phyloP scores from a whole-genome alignment of 2,797 vertebrate genomes.

The Typhlichthys subterraneus region DNA sequence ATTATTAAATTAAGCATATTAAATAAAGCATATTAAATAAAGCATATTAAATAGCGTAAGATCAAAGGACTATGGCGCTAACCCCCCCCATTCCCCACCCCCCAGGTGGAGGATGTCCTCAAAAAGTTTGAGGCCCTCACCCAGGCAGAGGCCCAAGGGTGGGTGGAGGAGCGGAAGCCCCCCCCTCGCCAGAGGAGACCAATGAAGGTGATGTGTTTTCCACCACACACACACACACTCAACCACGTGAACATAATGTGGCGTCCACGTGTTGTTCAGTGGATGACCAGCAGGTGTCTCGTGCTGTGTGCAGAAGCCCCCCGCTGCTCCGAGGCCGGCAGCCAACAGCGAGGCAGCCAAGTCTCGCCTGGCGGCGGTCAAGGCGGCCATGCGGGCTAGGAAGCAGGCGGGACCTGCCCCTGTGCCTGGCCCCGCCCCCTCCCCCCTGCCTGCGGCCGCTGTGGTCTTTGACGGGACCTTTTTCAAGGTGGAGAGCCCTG shows the following conservation, averaged over 20 bases:
- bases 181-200: constrained; percentile 67
- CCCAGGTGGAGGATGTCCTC: constrained; percentile 86
- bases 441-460: constrained; percentile 40
- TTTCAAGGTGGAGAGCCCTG: constrained; percentile 89
- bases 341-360: constrained; percentile 77
- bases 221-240: neutral
- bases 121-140: constrained; percentile 86
- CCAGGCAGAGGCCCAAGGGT: constrained; percentile 82
- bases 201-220: constrained; percentile 75
- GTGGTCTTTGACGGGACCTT: constrained; percentile 88
- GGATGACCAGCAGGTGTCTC: neutral
- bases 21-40: too few species aligned
- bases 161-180: constrained; percentile 78
- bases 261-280: neutral
- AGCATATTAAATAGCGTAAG: too few species aligned
- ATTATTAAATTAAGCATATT: too few species aligned
- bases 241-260: neutral
- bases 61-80: too few species aligned
- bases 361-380: constrained; percentile 84
- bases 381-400: constrained; percentile 86
- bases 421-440: neutral
- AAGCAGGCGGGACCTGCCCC: constrained; percentile 48
- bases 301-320: constrained; percentile 62
- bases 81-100: too few species aligned
- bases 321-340: constrained; percentile 45